phyloP scores from a whole-genome alignment of 2,888 invertebrate genomes.

The Platycheirus rosarum region DNA sequence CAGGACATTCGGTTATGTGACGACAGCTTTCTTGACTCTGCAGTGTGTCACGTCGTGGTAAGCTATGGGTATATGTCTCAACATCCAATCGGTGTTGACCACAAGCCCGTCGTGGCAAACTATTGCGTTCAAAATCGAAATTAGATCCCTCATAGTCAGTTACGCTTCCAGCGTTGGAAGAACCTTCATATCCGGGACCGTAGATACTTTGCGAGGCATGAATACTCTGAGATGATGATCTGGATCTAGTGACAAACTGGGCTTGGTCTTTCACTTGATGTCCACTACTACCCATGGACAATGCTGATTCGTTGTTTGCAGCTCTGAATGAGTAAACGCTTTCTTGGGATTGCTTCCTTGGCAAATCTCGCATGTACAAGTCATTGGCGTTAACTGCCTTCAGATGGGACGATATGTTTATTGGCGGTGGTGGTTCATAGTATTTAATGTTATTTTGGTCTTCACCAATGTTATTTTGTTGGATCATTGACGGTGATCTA shows the following conservation, averaged over 20 bases:
- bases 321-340: slow-evolving; percentile 75
- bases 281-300: slow-evolving; percentile 41
- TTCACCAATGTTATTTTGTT: slow-evolving; percentile 74
- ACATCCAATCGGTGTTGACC: slow-evolving; percentile 80
- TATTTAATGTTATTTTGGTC: slow-evolving; percentile 79
- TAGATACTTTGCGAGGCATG: slow-evolving; percentile 72
- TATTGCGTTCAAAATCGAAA: slow-evolving; percentile 82
- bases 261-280: slow-evolving; percentile 53
- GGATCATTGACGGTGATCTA: slow-evolving; percentile 83
- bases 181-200: slow-evolving; percentile 39
- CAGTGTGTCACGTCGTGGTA: slow-evolving; percentile 80
- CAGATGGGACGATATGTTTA: slow-evolving; percentile 75
- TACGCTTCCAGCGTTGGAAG: slow-evolving; percentile 49
- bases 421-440: slow-evolving; percentile 80
- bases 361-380: slow-evolving; percentile 49
- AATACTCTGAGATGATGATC: slow-evolving; percentile 64
- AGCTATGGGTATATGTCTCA: slow-evolving; percentile 81
- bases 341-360: slow-evolving; percentile 76
- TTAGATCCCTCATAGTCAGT: slow-evolving; percentile 58
- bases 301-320: slow-evolving; percentile 76
- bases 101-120: slow-evolving; percentile 81
- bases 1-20: slow-evolving; percentile 81
- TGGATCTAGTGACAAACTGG: slow-evolving; percentile 56
- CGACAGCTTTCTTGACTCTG: slow-evolving; percentile 80
- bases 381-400: slow-evolving; percentile 61